Conservation (phyloP, 2,113 vertebrate species). For the Sebastes fasciatus region DNA sequence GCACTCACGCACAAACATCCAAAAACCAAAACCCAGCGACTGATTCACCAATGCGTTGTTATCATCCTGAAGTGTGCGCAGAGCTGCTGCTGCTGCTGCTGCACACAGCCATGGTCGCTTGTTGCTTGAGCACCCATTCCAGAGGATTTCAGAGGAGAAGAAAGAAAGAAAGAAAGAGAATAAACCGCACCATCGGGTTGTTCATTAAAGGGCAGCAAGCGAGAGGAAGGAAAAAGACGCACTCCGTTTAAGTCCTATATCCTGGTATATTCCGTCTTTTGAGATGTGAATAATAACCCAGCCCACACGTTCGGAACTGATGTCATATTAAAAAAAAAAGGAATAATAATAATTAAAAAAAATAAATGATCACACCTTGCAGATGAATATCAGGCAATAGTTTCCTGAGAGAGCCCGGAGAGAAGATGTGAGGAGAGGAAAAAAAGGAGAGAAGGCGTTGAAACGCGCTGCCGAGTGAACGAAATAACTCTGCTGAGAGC, state of each 20-base stretch:
- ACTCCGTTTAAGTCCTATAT: not conserved
- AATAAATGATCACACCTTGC: not conserved
- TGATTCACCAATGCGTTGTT: constrained; percentile 47
- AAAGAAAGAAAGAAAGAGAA: not conserved
- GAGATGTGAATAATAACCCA: not conserved
- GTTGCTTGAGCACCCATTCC: constrained; percentile 78
- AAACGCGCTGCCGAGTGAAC: not conserved
- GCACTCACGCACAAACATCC: not conserved
- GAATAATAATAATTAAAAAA: not conserved
- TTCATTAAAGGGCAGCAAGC: not conserved
- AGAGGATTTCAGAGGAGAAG: not conserved
- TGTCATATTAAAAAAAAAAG: not conserved
- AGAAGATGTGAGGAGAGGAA: not conserved
- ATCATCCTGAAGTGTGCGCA: constrained; percentile 55
- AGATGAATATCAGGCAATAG: not conserved
- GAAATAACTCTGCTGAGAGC: not conserved
- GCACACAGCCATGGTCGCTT: constrained; percentile 73
- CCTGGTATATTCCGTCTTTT: not conserved
- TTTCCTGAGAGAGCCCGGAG: not conserved
- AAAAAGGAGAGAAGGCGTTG: not conserved
- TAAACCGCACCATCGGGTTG: not conserved
- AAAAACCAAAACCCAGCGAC: constrained; percentile 14
- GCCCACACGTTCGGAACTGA: not conserved
- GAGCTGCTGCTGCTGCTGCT: constrained; percentile 18
- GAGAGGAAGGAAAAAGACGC: not conserved